Conservation (phyloP, 2,797 vertebrate genomes). For the Eleutherodactylus coqui region DNA sequence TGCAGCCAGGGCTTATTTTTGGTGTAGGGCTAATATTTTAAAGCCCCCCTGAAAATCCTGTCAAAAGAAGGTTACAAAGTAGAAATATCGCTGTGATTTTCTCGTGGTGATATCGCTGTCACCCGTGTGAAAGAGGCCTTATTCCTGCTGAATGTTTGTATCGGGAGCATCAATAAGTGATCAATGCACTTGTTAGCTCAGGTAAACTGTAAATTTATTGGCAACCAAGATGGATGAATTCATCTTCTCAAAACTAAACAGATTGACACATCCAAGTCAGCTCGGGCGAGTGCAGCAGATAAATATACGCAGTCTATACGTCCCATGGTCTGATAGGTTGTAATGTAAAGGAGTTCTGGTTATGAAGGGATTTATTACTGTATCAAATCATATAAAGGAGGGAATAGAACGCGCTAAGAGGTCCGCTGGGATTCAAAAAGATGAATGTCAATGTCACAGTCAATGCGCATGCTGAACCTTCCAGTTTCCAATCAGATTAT, state of each 20-base stretch:
- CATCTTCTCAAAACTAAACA: background rate
- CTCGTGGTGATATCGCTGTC: too few species aligned
- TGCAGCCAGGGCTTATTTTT: too few species aligned
- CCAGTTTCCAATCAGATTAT: background rate
- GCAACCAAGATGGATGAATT: background rate
- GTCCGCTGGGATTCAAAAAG: background rate
- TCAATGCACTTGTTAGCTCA: background rate
- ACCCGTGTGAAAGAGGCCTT: too few species aligned
- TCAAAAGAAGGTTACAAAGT: too few species aligned
- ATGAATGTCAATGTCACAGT: background rate
- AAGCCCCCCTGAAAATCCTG: too few species aligned
- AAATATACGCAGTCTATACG: background rate
- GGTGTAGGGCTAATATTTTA: too few species aligned
- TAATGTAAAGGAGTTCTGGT: background rate
- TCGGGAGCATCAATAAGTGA: background rate
- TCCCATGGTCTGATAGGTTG: background rate
- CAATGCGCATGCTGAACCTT: background rate
- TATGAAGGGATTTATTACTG: background rate
- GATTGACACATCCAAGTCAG: background rate
- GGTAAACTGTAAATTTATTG: background rate
- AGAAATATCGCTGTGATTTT: too few species aligned
- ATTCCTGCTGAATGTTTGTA: background rate
- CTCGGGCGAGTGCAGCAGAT: background rate
- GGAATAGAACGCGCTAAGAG: background rate
- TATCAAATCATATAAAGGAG: background rate